A percentile compares a stretch with the other conserved stretches of the same genome.
Conservation (phyloP, 2,888 invertebrate species). For the Erynnis tages region DNA sequence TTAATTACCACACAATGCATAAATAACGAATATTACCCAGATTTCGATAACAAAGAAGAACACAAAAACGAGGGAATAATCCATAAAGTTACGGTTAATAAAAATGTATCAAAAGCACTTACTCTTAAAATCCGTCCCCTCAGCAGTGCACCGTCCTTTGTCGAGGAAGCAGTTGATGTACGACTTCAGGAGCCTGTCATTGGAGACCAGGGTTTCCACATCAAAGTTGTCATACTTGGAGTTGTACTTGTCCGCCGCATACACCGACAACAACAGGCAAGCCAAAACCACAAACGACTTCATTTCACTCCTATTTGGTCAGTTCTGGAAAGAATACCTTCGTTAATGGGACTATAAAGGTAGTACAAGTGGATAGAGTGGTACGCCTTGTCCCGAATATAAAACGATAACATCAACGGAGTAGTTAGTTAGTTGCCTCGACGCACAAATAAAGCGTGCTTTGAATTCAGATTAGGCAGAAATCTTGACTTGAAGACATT, state of each 20-base stretch:
- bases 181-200: constrained; percentile 85
- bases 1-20: too few relatives aligned
- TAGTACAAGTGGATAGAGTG: constrained; percentile 22
- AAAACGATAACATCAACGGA: constrained; percentile 45
- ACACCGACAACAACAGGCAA: constrained; percentile 56
- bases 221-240: constrained; percentile 88
- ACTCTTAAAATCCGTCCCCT: constrained; percentile 88
- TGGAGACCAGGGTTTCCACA: constrained; percentile 85
- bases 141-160: constrained; percentile 85
- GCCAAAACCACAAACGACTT: constrained; percentile 54
- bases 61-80: too few relatives aligned
- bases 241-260: constrained; percentile 81
- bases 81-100: too few relatives aligned
- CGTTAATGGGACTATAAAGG: constrained; percentile 25
- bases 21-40: too few relatives aligned
- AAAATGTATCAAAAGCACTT: too few relatives aligned
- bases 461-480: constrained; percentile 46
- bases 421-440: constrained; percentile 38
- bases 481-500: constrained; percentile 23
- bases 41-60: too few relatives aligned
- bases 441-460: constrained; percentile 49
- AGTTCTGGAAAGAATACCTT: constrained; percentile 27
- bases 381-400: constrained; percentile 45
- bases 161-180: constrained; percentile 88
- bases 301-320: constrained; percentile 46